Base-by-base conservation (phyloP, 2,888 invertebrate species). In the Coelinius sp. region DNA sequence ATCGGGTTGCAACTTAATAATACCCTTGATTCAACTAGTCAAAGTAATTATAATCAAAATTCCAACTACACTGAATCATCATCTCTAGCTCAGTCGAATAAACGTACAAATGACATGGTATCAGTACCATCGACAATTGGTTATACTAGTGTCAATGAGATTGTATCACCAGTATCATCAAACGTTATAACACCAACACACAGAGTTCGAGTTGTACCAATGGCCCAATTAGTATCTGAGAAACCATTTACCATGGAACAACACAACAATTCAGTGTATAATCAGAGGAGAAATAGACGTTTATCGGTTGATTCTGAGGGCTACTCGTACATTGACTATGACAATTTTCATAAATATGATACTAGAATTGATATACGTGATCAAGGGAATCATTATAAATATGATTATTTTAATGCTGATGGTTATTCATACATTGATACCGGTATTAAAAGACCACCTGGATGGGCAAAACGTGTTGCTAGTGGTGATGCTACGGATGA, bases 281-380 rank as follows among this genome's bases (percentile, higher is more conserved):
- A n/a, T 24, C 49, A 67, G 12, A 66, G 7, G 63, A 44, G 38
- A 0, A 8, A 31, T 31, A 76, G 83, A 56, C 75, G 83, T 17
- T 77, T 81, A 7, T 85, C 84, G 25, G 82, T 86, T 31, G 85
- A 85, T 67, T 84, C 85, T 64, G 84, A 85, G 27, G 85, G 85
- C 2, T 85, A 85, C 49, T 83, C 85, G 12, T 85, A 84, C 52
- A 83, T 85, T 70, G 83, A 84, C 70, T 83, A 83, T 75, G 79
- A 77, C 68, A 80, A 83, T 49, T 62, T 44, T 6, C 10, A 38
- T 44, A 65, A 53, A 56, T 38, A 65, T 27, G 53, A 70, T 25
- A 44, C 3, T 22, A 14, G 38, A 8, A 4, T 53, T 17, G 49
- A 62, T 62, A 6, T 49, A 14, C 20, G 20, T 20, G 59, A 62